Percentiles rank a stretch among this genome's conserved stretches.
These are phyloP conservation scores for Myoxocephalus aenaeus DNA, from an alignment of 2,797 vertebrate genomes.

Conservation along the genomic window DNA sequence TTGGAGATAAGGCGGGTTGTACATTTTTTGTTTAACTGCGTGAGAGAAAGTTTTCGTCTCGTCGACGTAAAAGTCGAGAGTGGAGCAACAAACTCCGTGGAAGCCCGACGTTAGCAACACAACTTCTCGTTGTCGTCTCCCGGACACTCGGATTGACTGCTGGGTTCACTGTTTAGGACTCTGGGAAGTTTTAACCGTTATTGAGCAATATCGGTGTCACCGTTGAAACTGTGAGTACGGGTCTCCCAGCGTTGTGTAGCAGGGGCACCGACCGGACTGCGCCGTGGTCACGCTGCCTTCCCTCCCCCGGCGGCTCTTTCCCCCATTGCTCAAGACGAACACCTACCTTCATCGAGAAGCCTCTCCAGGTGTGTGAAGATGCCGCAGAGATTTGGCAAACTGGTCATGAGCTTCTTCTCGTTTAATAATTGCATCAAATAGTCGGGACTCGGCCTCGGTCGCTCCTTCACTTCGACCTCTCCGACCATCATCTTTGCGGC, in stretches of 20 bases:
- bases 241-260: slow-evolving; percentile 46
- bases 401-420: slow-evolving; percentile 91
- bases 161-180: neutral
- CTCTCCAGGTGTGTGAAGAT: slow-evolving; percentile 94
- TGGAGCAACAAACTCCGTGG: slow-evolving; percentile 45
- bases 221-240: slow-evolving; percentile 13
- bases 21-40: neutral
- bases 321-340: slow-evolving; percentile 14
- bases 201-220: slow-evolving; percentile 13
- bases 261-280: slow-evolving; percentile 64
- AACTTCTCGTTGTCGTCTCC: slow-evolving; percentile 8
- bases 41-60: slow-evolving; percentile 71
- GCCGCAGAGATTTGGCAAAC: slow-evolving; percentile 89
- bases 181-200: slow-evolving; percentile 19
- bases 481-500: slow-evolving; percentile 90
- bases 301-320: neutral
- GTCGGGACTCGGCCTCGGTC: slow-evolving; percentile 91
- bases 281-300: slow-evolving; percentile 59
- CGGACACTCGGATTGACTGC: neutral
- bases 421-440: slow-evolving; percentile 90
- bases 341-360: slow-evolving; percentile 97
- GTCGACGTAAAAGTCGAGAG: slow-evolving; percentile 58
- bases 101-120: slow-evolving; percentile 14
- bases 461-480: slow-evolving; percentile 91
- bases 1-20: accelerated